Conservation (phyloP, 2,113 vertebrate genomes). For the Neomonachus schauinslandi region DNA sequence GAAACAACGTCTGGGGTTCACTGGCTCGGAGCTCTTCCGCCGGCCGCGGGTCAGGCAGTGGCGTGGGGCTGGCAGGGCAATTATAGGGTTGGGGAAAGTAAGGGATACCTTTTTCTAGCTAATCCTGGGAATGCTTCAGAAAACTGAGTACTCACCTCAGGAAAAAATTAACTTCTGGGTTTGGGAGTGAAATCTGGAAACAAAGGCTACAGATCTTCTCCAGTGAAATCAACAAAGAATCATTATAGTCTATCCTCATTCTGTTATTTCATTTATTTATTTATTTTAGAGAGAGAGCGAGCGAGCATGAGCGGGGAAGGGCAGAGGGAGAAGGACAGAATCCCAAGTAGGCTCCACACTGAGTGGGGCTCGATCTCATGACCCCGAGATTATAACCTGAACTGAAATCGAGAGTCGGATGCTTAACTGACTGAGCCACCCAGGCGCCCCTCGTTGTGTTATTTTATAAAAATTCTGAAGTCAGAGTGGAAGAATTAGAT, state of each 20-base stretch:
- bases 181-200: constrained; percentile 15
- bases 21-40: neutral
- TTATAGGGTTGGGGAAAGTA: neutral
- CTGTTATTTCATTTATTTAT: neutral
- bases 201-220: neutral
- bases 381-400: neutral
- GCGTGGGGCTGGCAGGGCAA: neutral
- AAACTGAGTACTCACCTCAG: neutral
- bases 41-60: neutral
- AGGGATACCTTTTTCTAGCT: neutral
- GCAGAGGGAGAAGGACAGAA: neutral
- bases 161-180: neutral
- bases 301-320: neutral
- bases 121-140: neutral
- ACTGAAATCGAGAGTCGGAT: neutral
- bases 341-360: neutral
- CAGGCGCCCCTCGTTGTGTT: neutral
- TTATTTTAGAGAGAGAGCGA: neutral
- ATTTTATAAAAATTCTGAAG: neutral
- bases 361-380: neutral
- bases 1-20: neutral
- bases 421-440: neutral
- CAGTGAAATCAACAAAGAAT: constrained; percentile 3
- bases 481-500: constrained; percentile 33
- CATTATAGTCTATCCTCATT: neutral